These are phyloP conservation scores for Calyptomena viridis DNA, from an alignment of 2,113 vertebrate genomes.

Conservation along the genomic window DNA sequence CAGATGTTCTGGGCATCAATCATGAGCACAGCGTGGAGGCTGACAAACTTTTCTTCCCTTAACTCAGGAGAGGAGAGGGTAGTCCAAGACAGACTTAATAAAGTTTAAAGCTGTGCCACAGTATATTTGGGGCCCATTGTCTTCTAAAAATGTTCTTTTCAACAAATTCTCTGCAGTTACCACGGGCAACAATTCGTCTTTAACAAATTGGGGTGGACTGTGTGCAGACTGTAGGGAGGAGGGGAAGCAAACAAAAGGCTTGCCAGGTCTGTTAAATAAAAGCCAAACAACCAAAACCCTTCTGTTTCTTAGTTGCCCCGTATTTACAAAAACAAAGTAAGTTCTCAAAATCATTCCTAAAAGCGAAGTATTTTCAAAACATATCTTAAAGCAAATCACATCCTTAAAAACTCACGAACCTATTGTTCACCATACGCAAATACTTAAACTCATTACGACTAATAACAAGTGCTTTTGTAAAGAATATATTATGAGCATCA, in stretches of 20 bases:
- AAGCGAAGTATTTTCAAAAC: background rate
- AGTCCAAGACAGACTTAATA: conserved; percentile 76
- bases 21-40: conserved; percentile 82
- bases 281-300: background rate
- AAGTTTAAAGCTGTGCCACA: conserved; percentile 78
- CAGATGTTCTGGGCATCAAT: conserved; percentile 87
- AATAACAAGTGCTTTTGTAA: background rate
- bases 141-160: conserved; percentile 62
- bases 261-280: background rate
- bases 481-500: background rate
- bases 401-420: background rate
- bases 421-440: background rate
- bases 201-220: conserved; percentile 11
- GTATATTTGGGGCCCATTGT: conserved; percentile 72
- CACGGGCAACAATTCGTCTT: conserved; percentile 57
- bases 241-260: conserved; percentile 4
- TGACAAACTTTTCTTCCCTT: conserved; percentile 78
- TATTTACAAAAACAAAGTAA: background rate
- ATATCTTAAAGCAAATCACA: background rate
- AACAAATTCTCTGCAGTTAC: conserved; percentile 71
- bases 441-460: background rate
- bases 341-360: background rate
- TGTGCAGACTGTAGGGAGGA: background rate
- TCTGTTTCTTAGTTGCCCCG: background rate
- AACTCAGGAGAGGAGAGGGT: conserved; percentile 65